Percentiles rank a stretch among this genome's conserved stretches.
These are phyloP conservation scores for Vidua chalybeata DNA, from an alignment of 2,113 vertebrate species.

Conservation along the genomic window DNA sequence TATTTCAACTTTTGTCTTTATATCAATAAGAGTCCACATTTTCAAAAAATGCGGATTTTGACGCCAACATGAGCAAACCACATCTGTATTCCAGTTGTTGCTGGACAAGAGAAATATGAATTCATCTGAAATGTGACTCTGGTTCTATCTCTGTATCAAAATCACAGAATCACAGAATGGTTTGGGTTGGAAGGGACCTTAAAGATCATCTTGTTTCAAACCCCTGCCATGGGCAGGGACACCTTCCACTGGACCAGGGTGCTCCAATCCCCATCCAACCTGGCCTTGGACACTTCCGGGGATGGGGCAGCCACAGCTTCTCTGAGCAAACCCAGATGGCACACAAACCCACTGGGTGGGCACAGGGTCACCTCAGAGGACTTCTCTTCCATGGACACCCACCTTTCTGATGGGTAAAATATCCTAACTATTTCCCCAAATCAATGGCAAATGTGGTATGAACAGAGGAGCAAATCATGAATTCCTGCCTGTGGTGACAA, in stretches of 20 bases:
- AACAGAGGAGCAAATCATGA: neutral
- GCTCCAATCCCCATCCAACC: fast-evolving
- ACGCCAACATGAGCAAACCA: neutral
- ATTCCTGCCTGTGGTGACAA: neutral
- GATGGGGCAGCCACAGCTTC: neutral
- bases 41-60: fast-evolving
- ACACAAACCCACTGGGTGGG: fast-evolving
- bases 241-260: fast-evolving
- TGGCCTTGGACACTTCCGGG: neutral
- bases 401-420: neutral
- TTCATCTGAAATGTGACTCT: neutral
- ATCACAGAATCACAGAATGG: neutral
- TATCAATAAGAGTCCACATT: neutral
- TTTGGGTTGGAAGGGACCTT: neutral
- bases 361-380: neutral
- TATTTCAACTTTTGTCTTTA: neutral
- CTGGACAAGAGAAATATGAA: neutral
- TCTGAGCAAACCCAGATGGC: neutral
- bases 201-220: fast-evolving
- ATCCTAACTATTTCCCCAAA: neutral
- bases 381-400: neutral
- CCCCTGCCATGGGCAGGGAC: neutral
- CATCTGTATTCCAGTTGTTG: neutral
- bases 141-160: neutral
- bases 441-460: neutral